A percentile compares a stretch with the other conserved stretches of the same genome.
Evolutionary conservation across 1,140 invertebrate species (phyloP).

Genomic region (Pogonus chalceus): DNA sequence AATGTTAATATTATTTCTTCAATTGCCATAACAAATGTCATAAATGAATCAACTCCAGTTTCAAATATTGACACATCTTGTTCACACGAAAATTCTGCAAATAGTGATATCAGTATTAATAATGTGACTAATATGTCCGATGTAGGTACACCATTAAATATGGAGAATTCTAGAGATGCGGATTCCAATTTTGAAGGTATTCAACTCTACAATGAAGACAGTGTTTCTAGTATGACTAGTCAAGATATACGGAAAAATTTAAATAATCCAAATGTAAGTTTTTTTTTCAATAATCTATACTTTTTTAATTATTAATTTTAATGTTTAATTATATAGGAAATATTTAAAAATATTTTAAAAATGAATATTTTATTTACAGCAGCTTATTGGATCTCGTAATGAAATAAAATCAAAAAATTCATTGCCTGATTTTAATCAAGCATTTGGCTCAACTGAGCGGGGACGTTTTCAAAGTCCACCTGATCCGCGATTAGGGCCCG

Average conservation of each 20-base stretch:
- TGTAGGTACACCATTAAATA: not conserved
- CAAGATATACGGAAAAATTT: not conserved
- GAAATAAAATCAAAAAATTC: not conserved
- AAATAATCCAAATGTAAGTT: not conserved
- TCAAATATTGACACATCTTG: too few species aligned
- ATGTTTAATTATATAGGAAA: too few species aligned
- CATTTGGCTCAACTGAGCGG: slow-evolving; percentile 51
- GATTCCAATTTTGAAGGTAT: not conserved
- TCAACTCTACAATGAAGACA: not conserved
- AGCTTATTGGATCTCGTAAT: not conserved
- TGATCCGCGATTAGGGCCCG: slow-evolving; percentile 23
- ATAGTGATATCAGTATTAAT: not conserved
- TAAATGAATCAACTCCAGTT: too few species aligned
- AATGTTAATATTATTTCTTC: not conserved
- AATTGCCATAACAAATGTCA: not conserved
- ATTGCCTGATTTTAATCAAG: slow-evolving; percentile 50
- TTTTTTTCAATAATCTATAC: too few species aligned
- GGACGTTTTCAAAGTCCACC: slow-evolving; percentile 40
- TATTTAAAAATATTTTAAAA: too few species aligned
- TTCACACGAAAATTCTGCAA: too few species aligned
- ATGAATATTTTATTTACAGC: too few species aligned
- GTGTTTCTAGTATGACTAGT: not conserved
- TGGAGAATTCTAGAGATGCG: not conserved
- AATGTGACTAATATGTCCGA: not conserved
- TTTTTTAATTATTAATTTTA: too few species aligned